phyloP scores from a whole-genome alignment of 1,140 invertebrate species.

The Dysdera silvatica region DNA sequence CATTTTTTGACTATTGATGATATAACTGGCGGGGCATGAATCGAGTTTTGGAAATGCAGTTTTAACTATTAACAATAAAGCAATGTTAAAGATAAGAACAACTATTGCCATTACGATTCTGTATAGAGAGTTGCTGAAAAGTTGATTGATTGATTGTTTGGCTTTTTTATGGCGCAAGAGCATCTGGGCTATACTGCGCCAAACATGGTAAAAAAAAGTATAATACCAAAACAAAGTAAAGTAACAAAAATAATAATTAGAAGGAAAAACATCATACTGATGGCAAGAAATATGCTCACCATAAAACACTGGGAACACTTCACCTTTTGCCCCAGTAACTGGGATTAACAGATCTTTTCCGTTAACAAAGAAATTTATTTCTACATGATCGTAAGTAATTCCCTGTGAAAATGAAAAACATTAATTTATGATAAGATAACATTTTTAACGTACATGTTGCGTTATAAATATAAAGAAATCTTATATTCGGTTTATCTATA shows the following conservation, averaged over 20 bases:
- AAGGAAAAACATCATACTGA: background rate
- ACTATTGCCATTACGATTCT: background rate
- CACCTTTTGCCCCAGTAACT: constrained; percentile 77
- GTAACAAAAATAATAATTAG: constrained; percentile 9
- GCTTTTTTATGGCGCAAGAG: too few relatives aligned
- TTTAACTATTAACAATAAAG: too few relatives aligned
- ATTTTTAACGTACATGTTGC: too few relatives aligned
- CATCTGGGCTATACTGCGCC: too few relatives aligned
- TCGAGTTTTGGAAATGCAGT: too few relatives aligned
- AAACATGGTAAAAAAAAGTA: too few relatives aligned
- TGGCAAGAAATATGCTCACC: constrained; percentile 54
- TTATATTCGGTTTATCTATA: too few relatives aligned
- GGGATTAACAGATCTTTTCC: constrained; percentile 76
- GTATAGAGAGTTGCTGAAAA: background rate
- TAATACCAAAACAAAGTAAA: background rate
- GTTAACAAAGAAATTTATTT: constrained; percentile 92
- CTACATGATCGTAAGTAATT: constrained; percentile 90
- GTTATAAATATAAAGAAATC: too few relatives aligned
- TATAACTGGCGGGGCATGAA: too few relatives aligned
- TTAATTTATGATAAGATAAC: background rate
- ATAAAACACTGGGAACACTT: constrained; percentile 83
- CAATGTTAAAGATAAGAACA: background rate
- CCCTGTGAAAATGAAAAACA: constrained; percentile 54
- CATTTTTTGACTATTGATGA: too few relatives aligned
- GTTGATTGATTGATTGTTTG: too few relatives aligned